These are phyloP conservation scores for Lacerta agilis DNA, from an alignment of 2,797 vertebrate genomes.

Conservation along the genomic window DNA sequence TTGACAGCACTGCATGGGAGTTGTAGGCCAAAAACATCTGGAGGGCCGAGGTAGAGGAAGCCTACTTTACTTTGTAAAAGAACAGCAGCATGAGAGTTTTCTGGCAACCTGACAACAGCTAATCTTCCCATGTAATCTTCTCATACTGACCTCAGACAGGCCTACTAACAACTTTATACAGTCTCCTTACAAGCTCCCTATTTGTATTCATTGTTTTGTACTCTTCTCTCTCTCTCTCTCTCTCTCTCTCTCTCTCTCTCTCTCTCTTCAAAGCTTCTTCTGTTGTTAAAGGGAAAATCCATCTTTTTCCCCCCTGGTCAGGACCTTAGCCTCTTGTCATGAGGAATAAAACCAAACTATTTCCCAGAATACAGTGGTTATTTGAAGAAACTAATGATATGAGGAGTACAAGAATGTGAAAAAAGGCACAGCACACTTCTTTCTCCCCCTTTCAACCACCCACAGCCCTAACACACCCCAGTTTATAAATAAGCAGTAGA, in stretches of 20 bases:
- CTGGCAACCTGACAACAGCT: background rate
- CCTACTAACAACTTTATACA: background rate
- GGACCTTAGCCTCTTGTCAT: background rate
- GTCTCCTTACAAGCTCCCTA: background rate
- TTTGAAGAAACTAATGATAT: background rate
- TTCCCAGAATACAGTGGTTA: background rate
- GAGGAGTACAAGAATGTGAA: background rate
- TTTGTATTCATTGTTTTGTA: constrained; percentile 12
- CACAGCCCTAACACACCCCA: background rate
- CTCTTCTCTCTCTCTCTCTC: background rate
- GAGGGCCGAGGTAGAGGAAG: too few relatives aligned
- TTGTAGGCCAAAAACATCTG: too few relatives aligned
- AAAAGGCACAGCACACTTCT: too few relatives aligned
- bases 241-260: background rate
- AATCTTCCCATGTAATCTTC: background rate
- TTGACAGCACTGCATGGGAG: too few relatives aligned
- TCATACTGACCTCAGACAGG: background rate
- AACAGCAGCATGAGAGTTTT: background rate
- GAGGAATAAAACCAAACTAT: background rate
- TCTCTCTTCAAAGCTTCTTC: background rate
- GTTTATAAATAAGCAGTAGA: background rate
- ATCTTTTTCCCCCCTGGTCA: background rate
- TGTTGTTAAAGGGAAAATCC: background rate
- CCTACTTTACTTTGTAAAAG: background rate
- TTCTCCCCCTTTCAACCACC: background rate